Conservation (phyloP, 2,888 invertebrate genomes). For the Athrips mouffetella region DNA sequence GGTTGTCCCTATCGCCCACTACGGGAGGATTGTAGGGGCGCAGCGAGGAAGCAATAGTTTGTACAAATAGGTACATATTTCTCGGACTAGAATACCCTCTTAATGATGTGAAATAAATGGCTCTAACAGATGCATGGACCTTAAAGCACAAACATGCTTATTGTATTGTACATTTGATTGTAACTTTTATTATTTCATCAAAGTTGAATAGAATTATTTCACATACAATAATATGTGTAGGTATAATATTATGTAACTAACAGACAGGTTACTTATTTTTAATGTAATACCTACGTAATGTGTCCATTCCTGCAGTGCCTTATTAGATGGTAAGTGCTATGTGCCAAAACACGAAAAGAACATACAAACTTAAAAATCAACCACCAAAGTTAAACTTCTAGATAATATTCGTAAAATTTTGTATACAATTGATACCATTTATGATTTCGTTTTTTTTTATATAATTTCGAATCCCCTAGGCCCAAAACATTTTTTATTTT, state of each 20-base stretch:
- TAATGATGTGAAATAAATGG: no score
- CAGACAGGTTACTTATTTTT: slow-evolving; percentile 1
- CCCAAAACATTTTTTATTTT: slow-evolving; percentile 39
- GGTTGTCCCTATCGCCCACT: no score
- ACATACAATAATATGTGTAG: slow-evolving; percentile 10
- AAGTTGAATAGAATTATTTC: slow-evolving; percentile 3
- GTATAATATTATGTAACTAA: not conserved
- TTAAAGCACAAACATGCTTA: no score
- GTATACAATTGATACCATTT: slow-evolving; percentile 11
- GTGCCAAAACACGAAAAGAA: slow-evolving; percentile 22
- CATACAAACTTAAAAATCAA: slow-evolving; percentile 6
- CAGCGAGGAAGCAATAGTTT: no score
- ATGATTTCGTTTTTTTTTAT: slow-evolving; percentile 8
- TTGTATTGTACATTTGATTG: not conserved
- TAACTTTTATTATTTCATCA: not conserved
- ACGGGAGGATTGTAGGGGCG: no score
- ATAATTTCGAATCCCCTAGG: slow-evolving; percentile 42
- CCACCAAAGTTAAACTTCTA: slow-evolving; percentile 7
- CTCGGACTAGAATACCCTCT: no score
- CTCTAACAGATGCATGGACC: no score
- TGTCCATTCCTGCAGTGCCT: slow-evolving; percentile 29
- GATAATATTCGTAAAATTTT: slow-evolving; percentile 15
- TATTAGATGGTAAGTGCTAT: slow-evolving; percentile 26
- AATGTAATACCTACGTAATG: slow-evolving; percentile 21
- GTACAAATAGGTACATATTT: no score